Base-by-base conservation (phyloP, 2,888 invertebrate species). In the Luffia ferchaultella region DNA sequence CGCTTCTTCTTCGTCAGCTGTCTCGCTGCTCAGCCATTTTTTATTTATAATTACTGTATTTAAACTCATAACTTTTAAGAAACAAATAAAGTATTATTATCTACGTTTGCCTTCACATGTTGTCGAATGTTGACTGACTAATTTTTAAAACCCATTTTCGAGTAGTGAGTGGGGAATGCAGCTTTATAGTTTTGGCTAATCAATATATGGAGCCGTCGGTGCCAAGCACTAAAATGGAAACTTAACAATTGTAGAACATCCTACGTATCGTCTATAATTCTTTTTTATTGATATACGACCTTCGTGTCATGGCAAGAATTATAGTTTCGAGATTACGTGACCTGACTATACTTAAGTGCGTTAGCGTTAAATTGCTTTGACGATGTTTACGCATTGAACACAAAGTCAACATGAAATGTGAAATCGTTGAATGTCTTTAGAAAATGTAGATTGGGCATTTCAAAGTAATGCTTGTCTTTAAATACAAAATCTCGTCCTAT, bases 21-120 rank as follows among this genome's bases (percentile, higher is more conserved):
- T 75, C 61, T 88, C 86, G 48, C 83, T 71, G 55, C 86, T 86
- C 18, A 88, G 73, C 87, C 88, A 88, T 71, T 77, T 79, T 54
- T 73, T 78, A 55, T 65, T 68, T 20, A 66, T 20, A 40, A 30
- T 50, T 15, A 50, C 40, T 12, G 76, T 76, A 41, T 67, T 63
- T 45, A 76, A 63, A 50, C 69, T 72, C 57, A 71, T 68, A 45
- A 30, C 12, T 7, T 7, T 12, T 12, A 30, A 30, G 3, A 7
- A 30, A 3, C 5, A 30, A 30, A 30, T 30, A 12, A 30, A 30
- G 5, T 30, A 30, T 7, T 7, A 30, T 3, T 30, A 30, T 3
- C 30, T 30, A 12, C 30, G 30, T 30, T 30, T 30, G 30, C 12
- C 3, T 30, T 30, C n/a, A 16, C n/a, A 16, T 42, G 16, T 42